Evolutionary conservation across 2,888 invertebrate genomes (phyloP).

Genomic region (Pemphredon lugubris): DNA sequence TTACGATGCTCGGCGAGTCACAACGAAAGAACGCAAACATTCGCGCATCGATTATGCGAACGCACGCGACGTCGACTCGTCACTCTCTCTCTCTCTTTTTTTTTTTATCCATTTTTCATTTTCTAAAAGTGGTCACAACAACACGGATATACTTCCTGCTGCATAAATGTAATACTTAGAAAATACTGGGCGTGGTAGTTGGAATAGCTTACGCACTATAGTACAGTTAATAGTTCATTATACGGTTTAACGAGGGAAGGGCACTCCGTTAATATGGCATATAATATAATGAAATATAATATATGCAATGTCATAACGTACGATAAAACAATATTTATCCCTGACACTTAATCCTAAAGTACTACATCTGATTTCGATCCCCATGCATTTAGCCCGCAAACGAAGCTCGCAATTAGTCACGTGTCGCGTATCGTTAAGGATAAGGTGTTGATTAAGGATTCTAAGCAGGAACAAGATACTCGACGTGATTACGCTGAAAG

Average conservation of each 20-base stretch:
- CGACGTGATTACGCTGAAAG: slow-evolving; percentile 37
- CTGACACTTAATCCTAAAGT: slow-evolving; percentile 48
- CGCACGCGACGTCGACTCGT: slow-evolving; percentile 4
- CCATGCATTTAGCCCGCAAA: background rate
- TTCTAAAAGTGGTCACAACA: slow-evolving; percentile 36
- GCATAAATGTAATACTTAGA: slow-evolving; percentile 69
- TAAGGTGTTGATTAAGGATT: too few relatives aligned
- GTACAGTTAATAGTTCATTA: slow-evolving; percentile 70
- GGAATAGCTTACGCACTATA: slow-evolving; percentile 69
- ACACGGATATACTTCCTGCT: slow-evolving; percentile 50
- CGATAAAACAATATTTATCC: slow-evolving; percentile 51
- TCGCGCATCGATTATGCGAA: slow-evolving; percentile 5
- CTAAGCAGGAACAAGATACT: slow-evolving; percentile 45
- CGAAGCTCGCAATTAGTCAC: background rate
- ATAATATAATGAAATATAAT: slow-evolving; percentile 61
- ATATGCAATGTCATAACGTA: slow-evolving; percentile 55
- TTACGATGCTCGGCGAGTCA: background rate
- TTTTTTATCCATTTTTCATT: background rate
- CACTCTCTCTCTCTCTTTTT: too few relatives aligned
- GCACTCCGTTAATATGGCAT: slow-evolving; percentile 66
- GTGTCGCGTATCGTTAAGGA: too few relatives aligned
- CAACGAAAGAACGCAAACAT: background rate
- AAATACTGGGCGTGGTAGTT: slow-evolving; percentile 77
- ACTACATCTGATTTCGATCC: slow-evolving; percentile 33
- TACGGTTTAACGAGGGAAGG: slow-evolving; percentile 70